A percentile compares a stretch with the other conserved stretches of the same genome.
Conservation (phyloP, 1,140 invertebrate genomes). For the Apolygus lucorum region DNA sequence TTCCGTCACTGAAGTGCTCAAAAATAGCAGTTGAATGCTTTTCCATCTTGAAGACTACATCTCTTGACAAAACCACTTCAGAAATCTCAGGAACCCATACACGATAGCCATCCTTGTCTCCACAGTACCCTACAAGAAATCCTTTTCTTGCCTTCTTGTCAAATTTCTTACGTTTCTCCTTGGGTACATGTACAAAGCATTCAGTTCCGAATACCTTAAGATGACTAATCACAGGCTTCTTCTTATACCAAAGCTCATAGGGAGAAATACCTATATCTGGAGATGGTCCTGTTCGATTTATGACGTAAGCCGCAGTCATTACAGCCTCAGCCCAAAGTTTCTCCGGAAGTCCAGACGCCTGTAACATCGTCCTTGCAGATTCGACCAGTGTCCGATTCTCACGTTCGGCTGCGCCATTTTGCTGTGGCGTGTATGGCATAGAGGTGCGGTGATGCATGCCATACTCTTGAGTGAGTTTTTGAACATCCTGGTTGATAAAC, state of each 20-base stretch:
- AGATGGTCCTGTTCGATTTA: constrained; percentile 40
- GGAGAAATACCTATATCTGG: constrained; percentile 34
- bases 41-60: constrained; percentile 32
- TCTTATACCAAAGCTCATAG: constrained; percentile 35
- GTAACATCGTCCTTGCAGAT: constrained; percentile 35
- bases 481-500: constrained; percentile 29
- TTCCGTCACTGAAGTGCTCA: too few species aligned
- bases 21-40: neutral
- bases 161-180: constrained; percentile 18
- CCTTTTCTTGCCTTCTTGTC: constrained; percentile 23
- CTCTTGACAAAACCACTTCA: constrained; percentile 32
- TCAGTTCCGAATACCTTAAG: constrained; percentile 23
- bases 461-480: constrained; percentile 29
- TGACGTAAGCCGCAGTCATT: constrained; percentile 37
- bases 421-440: constrained; percentile 41
- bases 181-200: constrained; percentile 23
- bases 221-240: constrained; percentile 29
- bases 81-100: constrained; percentile 31
- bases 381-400: constrained; percentile 38
- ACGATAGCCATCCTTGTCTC: constrained; percentile 33
- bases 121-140: constrained; percentile 33
- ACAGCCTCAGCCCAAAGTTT: constrained; percentile 40
- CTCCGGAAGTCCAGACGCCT: constrained; percentile 35
- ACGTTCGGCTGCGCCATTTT: constrained; percentile 43
- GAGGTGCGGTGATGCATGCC: constrained; percentile 38